A percentile compares a stretch with the other conserved stretches of the same genome.
phyloP scores from a whole-genome alignment of 2,888 invertebrate genomes.

The Cryptophagus acutangulus region DNA sequence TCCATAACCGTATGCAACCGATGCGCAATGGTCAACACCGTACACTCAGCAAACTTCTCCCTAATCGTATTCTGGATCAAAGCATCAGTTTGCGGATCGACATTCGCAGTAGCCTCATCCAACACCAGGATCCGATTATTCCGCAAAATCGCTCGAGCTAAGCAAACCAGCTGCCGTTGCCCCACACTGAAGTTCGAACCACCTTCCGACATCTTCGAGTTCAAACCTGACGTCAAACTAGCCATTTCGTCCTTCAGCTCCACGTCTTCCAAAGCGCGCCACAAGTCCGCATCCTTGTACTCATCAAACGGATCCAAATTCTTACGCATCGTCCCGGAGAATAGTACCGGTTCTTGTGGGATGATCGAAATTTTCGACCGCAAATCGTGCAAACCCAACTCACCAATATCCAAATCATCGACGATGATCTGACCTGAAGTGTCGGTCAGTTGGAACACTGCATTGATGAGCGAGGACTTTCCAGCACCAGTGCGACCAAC shows the following conservation, averaged over 20 bases:
- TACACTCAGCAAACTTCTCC: slow-evolving; percentile 68
- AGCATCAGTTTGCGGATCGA: slow-evolving; percentile 72
- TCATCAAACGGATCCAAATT: slow-evolving; percentile 89
- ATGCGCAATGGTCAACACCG: slow-evolving; percentile 80
- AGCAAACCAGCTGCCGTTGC: slow-evolving; percentile 64
- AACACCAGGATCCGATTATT: slow-evolving; percentile 40
- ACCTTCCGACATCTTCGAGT: slow-evolving; percentile 57
- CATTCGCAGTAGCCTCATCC: slow-evolving; percentile 78
- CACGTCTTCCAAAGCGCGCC: slow-evolving; percentile 79
- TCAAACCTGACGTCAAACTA: slow-evolving; percentile 50
- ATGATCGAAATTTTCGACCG: slow-evolving; percentile 55
- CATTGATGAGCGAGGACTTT: slow-evolving; percentile 64
- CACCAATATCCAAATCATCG: slow-evolving; percentile 55
- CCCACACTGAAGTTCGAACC: slow-evolving; percentile 48
- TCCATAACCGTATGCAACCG: slow-evolving; percentile 83
- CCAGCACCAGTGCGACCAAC: slow-evolving; percentile 82
- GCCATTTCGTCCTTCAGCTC: slow-evolving; percentile 62
- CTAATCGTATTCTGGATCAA: slow-evolving; percentile 74
- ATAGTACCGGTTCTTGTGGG: slow-evolving; percentile 62
- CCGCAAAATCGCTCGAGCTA: slow-evolving; percentile 60
- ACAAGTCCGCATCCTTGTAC: slow-evolving; percentile 64
- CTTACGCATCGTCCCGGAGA: slow-evolving; percentile 77
- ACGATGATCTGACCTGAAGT: slow-evolving; percentile 55
- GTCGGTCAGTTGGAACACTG: slow-evolving; percentile 63
- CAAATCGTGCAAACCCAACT: slow-evolving; percentile 52